Evolutionary conservation across 2,113 vertebrate genomes (phyloP).

Genomic region (Dicaeum eximium): DNA sequence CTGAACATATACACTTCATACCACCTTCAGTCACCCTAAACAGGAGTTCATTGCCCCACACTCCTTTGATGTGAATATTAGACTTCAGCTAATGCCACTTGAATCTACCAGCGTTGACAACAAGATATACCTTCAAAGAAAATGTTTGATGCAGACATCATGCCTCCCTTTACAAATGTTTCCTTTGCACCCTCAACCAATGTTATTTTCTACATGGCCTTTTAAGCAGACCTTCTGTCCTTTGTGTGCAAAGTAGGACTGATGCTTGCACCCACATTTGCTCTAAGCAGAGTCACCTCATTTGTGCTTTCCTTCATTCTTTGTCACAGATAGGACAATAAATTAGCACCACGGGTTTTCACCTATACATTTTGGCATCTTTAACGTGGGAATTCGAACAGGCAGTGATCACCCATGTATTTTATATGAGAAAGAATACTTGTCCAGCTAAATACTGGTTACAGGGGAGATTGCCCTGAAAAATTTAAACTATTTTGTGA

Average conservation of each 20-base stretch:
- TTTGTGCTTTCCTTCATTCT: not conserved
- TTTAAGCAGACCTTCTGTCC: not conserved
- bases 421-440: not conserved
- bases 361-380: not conserved
- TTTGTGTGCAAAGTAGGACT: not conserved
- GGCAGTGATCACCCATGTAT: not conserved
- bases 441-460: not conserved
- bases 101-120: not conserved
- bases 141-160: not conserved
- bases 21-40: not conserved
- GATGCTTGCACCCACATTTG: not conserved
- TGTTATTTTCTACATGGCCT: not conserved
- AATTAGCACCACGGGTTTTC: not conserved
- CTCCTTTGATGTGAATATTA: not conserved
- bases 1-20: not conserved
- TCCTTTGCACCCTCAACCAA: not conserved
- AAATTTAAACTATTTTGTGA: not conserved
- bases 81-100: not conserved
- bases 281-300: not conserved
- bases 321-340: not conserved
- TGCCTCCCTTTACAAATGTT: not conserved
- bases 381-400: not conserved
- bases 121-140: not conserved
- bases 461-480: not conserved
- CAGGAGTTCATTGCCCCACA: not conserved